Base-by-base conservation (phyloP, 2,888 invertebrate genomes). In the Carabus problematicus region DNA sequence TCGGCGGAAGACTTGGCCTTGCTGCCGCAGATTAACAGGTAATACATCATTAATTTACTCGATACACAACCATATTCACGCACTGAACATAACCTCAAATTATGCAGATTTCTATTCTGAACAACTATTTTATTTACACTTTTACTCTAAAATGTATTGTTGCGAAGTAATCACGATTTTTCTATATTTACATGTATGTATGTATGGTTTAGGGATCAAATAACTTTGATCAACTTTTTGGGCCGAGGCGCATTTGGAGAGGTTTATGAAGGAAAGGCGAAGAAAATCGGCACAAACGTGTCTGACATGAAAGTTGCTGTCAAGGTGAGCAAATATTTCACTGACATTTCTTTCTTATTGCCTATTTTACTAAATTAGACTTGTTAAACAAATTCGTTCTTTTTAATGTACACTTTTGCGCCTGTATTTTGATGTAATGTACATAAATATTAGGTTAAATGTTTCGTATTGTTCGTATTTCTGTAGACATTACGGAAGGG, bases 221-320 rank as follows among this genome's bases (percentile, higher is more conserved):
- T 98, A 69, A 92, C 91, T 0, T 83, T 96, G 39, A 91, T 90
- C 11, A 94, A 94, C 77, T 95, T 96, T 79, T 85, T 99, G 63
- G 98, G 98, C 0, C 93, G 94, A 70, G 98, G 98, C 0, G 97
- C 97, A 0, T 99, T 98, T 78, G 98, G 98, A 0, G 97, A 98
- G 82, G 98, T 98, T 0, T 97, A 93, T 79, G 95, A 97, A 83
- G 98, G 98, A 0, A 86, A 91, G 71, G 93, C 95, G 0, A 87
- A 88, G 73, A 86, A 87, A 62, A 85, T 85, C 6, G 84, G 83
- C 42, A 84, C 84, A 18, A 77, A 77, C 14, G 72, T 68, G 6
- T 76, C 77, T 29, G 89, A 89, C 69, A 91, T 88, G 14, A 90
- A 91, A 77, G 95, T 97, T n/a, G 97, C 97, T 9, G 92, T 97